Evolutionary conservation across 2,797 vertebrate genomes (phyloP).

Genomic region (Cichlasoma orientale): DNA sequence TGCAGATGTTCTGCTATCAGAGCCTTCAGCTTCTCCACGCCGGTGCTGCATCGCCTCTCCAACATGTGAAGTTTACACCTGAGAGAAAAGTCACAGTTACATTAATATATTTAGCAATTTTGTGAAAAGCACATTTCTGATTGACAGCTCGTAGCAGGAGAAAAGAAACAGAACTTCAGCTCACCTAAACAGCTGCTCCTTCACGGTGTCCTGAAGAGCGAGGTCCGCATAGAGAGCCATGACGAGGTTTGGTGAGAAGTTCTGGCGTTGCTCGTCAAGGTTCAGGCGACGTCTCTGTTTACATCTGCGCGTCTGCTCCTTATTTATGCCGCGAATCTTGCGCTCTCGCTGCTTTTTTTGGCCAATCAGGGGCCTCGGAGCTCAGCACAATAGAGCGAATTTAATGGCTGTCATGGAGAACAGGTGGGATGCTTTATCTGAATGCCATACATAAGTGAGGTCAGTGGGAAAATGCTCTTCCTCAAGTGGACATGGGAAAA

Average conservation of each 20-base stretch:
- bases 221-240: constrained; percentile 77
- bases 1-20: constrained; percentile 75
- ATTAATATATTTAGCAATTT: not conserved
- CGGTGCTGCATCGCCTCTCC: constrained; percentile 77
- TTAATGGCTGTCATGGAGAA: constrained; percentile 71
- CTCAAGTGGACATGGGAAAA: constrained; percentile 57
- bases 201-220: constrained; percentile 71
- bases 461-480: constrained; percentile 74
- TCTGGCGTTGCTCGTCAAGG: constrained; percentile 1
- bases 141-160: not conserved
- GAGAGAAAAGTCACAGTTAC: constrained; percentile 8
- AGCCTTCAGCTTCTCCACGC: constrained; percentile 77
- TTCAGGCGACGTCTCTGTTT: constrained; percentile 30
- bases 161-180: not conserved
- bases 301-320: constrained; percentile 13
- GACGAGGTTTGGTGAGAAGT: not conserved
- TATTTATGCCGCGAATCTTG: constrained; percentile 68
- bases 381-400: constrained; percentile 67
- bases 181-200: constrained; percentile 77
- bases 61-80: constrained; percentile 79
- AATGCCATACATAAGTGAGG: constrained; percentile 60
- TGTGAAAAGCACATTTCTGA: not conserved
- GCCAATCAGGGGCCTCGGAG: constrained; percentile 71
- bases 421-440: constrained; percentile 76
- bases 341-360: not conserved